These are phyloP conservation scores for Ornithoptera priamus DNA, from an alignment of 2,888 invertebrate genomes.

Conservation along the genomic window DNA sequence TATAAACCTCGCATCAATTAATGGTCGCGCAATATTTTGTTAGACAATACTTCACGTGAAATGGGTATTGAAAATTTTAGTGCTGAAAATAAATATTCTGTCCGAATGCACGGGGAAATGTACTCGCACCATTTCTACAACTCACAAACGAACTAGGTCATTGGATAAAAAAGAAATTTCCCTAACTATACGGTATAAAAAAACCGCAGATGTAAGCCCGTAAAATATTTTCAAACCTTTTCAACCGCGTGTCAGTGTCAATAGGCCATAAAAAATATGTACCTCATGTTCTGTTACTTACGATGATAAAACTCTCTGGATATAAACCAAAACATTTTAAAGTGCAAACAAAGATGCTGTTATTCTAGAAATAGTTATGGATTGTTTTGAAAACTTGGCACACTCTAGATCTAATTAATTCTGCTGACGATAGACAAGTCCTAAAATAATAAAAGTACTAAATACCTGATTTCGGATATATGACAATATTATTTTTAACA, in stretches of 20 bases:
- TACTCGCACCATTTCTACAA: slow-evolving; percentile 22
- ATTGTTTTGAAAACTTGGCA: too few relatives aligned
- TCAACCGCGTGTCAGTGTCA: slow-evolving; percentile 34
- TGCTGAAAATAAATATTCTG: slow-evolving; percentile 24
- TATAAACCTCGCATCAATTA: not conserved
- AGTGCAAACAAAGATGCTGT: too few relatives aligned
- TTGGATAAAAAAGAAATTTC: slow-evolving; percentile 26
- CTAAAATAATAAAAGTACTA: too few relatives aligned
- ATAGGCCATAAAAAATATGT: slow-evolving; percentile 30
- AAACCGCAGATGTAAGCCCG: slow-evolving; percentile 8
- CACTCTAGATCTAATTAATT: too few relatives aligned
- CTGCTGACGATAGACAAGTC: too few relatives aligned
- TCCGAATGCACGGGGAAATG: slow-evolving; percentile 17
- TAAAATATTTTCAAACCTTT: slow-evolving; percentile 12
- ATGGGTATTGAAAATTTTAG: slow-evolving; percentile 20
- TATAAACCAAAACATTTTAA: not conserved
- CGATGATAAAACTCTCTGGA: not conserved
- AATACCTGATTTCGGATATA: too few relatives aligned
- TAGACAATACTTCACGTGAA: slow-evolving; percentile 3
- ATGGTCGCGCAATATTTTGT: slow-evolving; percentile 4
- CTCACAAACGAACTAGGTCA: slow-evolving; percentile 30
- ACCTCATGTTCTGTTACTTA: not conserved
- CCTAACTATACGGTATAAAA: slow-evolving; percentile 11
- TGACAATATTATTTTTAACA: too few relatives aligned
- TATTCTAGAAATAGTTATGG: too few relatives aligned